Percentiles rank a stretch among this genome's conserved stretches.
These are phyloP conservation scores for Anthonomus grandis DNA, from an alignment of 1,140 invertebrate genomes.

Conservation along the genomic window DNA sequence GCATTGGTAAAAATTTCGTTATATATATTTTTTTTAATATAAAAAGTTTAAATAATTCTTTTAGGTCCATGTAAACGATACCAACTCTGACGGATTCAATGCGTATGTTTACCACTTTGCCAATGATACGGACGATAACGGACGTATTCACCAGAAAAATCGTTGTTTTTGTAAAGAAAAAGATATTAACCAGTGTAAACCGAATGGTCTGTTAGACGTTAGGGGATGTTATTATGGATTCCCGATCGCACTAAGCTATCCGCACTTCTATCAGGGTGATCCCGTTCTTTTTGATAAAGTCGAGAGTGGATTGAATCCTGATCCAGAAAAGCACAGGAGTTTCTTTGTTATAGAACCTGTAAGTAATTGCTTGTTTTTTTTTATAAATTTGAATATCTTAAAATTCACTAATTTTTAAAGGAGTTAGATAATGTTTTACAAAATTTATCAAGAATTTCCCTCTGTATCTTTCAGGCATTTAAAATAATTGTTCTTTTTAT, in stretches of 20 bases:
- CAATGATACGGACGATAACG: conserved; percentile 73
- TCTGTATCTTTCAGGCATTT: too few species aligned
- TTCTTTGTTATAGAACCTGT: conserved; percentile 81
- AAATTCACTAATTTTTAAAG: too few species aligned
- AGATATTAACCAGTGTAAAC: conserved; percentile 62
- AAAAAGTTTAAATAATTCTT: conserved; percentile 14
- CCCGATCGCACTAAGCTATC: conserved; percentile 84
- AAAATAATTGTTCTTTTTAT: too few species aligned
- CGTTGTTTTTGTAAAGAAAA: conserved; percentile 71
- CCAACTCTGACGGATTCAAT: conserved; percentile 55
- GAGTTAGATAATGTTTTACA: too few species aligned
- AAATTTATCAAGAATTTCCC: too few species aligned
- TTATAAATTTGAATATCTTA: too few species aligned
- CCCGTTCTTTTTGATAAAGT: conserved; percentile 65
- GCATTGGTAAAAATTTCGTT: conserved; percentile 57
- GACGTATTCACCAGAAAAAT: conserved; percentile 63
- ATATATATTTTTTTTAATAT: background rate
- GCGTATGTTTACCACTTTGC: conserved; percentile 68
- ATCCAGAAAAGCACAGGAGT: conserved; percentile 67
- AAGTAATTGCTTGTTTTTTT: conserved; percentile 10
- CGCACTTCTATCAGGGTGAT: conserved; percentile 84
- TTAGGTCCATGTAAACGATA: conserved; percentile 61
- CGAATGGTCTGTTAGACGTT: conserved; percentile 71
- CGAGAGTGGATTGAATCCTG: conserved; percentile 66
- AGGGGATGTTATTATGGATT: conserved; percentile 81